Evolutionary conservation across 2,797 vertebrate genomes (phyloP).

Genomic region (Melanotaenia maccullochi): DNA sequence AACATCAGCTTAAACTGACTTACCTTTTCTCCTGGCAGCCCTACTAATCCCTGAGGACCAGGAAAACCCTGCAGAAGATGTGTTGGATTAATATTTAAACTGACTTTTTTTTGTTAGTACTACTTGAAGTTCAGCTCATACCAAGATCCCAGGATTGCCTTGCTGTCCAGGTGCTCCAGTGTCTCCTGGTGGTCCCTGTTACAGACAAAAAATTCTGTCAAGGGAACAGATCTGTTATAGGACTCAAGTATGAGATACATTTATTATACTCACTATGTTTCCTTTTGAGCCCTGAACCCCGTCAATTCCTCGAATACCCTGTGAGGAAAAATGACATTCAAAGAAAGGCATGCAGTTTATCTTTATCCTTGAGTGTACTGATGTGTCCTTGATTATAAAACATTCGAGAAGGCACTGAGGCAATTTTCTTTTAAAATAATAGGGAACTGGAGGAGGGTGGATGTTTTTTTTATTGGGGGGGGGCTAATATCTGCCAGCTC

Average conservation of each 20-base stretch:
- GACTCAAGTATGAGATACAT: neutral
- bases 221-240: neutral
- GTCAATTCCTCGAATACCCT: constrained; percentile 93
- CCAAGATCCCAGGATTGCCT: constrained; percentile 94
- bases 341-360: neutral
- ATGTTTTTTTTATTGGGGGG: neutral
- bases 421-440: constrained; percentile 21
- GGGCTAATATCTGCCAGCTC: neutral
- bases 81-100: constrained; percentile 11
- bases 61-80: constrained; percentile 89
- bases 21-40: constrained; percentile 96
- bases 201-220: constrained; percentile 35
- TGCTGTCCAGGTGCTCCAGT: constrained; percentile 93
- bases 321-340: constrained; percentile 30
- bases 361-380: neutral
- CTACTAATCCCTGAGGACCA: constrained; percentile 93
- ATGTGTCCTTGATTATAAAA: constrained; percentile 1
- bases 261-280: constrained; percentile 86
- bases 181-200: constrained; percentile 90
- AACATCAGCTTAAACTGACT: constrained; percentile 5
- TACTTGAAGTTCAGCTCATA: constrained; percentile 54
- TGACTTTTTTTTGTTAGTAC: constrained; percentile 2
- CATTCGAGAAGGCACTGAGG: neutral
- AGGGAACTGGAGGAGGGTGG: neutral
- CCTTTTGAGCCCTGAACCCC: constrained; percentile 94